phyloP scores from a whole-genome alignment of 2,888 invertebrate genomes.

The Sicus ferrugineus region DNA sequence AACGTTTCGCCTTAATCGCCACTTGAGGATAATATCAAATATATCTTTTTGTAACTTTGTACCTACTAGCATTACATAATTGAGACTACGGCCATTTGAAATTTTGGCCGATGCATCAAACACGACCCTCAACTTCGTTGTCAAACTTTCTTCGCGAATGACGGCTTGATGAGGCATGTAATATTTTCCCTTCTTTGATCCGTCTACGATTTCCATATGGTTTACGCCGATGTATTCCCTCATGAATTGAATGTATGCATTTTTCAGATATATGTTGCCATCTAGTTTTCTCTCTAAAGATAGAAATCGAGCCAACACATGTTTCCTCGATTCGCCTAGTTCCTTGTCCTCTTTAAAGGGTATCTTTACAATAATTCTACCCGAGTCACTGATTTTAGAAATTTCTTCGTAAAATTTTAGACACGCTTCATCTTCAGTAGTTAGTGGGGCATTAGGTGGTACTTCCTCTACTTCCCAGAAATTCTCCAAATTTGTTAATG shows the following conservation, averaged over 20 bases:
- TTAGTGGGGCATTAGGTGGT: neutral
- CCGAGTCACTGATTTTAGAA: neutral
- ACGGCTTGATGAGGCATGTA: conserved; percentile 38
- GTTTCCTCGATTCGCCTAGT: conserved; percentile 22
- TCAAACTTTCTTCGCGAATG: conserved; percentile 25
- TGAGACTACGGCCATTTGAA: conserved; percentile 43
- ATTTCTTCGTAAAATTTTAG: conserved; percentile 1
- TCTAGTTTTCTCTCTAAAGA: conserved; percentile 22
- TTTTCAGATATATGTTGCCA: conserved; percentile 8
- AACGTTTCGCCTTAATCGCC: conserved; percentile 37
- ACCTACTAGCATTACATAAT: conserved; percentile 46
- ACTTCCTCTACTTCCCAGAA: neutral
- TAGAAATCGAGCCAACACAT: conserved; percentile 30
- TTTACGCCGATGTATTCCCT: conserved; percentile 27
- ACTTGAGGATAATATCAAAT: conserved; percentile 37
- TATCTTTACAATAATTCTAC: conserved; percentile 3
- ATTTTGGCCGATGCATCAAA: conserved; percentile 40
- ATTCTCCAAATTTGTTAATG: conserved; percentile 1
- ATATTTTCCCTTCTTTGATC: conserved; percentile 27
- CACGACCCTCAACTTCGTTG: conserved; percentile 37
- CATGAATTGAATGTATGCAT: conserved; percentile 36
- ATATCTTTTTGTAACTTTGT: conserved; percentile 48
- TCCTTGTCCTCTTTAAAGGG: conserved; percentile 6
- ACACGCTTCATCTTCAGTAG: conserved; percentile 7
- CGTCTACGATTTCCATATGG: conserved; percentile 28